These are phyloP conservation scores for Cryptosula pallasiana DNA, from an alignment of 2,888 invertebrate species.

Conservation along the genomic window DNA sequence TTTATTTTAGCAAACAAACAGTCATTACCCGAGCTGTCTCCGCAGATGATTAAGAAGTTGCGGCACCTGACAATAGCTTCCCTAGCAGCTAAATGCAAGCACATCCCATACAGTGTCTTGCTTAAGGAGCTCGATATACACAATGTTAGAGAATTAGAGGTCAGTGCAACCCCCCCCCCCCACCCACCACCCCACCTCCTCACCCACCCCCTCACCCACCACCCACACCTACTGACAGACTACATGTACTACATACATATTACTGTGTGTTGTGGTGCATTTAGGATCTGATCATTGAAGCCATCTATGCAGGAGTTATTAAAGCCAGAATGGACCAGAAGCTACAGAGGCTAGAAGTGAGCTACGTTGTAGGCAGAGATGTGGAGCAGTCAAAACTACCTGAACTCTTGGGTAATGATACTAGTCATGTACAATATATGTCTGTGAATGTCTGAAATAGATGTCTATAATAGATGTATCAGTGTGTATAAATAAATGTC, in stretches of 20 bases:
- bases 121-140: slow-evolving; percentile 81
- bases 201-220: too few species aligned
- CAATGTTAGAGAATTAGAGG: slow-evolving; percentile 84
- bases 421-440: too few species aligned
- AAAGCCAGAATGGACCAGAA: slow-evolving; percentile 94
- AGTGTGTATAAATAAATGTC: too few species aligned
- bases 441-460: too few species aligned
- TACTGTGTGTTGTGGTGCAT: not conserved
- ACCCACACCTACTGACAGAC: too few species aligned
- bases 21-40: slow-evolving; percentile 71
- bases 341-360: slow-evolving; percentile 85
- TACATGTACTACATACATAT: too few species aligned
- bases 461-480: too few species aligned
- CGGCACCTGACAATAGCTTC: slow-evolving; percentile 91
- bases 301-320: slow-evolving; percentile 93
- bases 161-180: slow-evolving; percentile 30
- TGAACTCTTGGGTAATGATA: slow-evolving; percentile 25
- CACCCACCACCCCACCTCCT: too few species aligned
- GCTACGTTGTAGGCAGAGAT: slow-evolving; percentile 88
- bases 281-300: slow-evolving; percentile 88
- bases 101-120: slow-evolving; percentile 78
- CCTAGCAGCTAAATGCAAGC: slow-evolving; percentile 76
- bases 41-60: slow-evolving; percentile 79
- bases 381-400: slow-evolving; percentile 19
- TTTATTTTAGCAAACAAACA: slow-evolving; percentile 60